Base-by-base conservation (phyloP, 92 coral and sea anemone genomes). In the Micromussa lordhowensis region DNA sequence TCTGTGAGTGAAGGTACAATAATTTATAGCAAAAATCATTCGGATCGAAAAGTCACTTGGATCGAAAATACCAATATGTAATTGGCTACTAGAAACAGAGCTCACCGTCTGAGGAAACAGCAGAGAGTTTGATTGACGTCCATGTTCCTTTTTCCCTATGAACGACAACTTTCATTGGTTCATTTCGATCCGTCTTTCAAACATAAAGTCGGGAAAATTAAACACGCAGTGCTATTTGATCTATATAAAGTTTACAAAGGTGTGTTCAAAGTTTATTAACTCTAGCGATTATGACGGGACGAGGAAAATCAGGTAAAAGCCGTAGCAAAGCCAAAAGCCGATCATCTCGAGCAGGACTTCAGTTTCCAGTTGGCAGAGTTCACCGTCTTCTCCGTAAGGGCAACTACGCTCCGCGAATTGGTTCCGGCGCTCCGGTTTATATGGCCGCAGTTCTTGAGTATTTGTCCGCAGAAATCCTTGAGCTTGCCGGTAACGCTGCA, bases 401-500 rank as follows among this genome's bases (percentile, higher is more conserved):
- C 17, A 87, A 87, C 79, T 87, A 87, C 75, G 85, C 85, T 24
- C 79, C 68, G 59, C 90, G 90, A 10, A 78, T 87, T 38, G 86
- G 90, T 54, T 64, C 90, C 15, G 90, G 90, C 30, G 90, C 90
- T 17, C 90, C 90, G 7, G 90, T 87, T 36, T 87, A 87, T 69
- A 38, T 87, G 85, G 90, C 90, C 10, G 90, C 90, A 8, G 86
- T 87, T 68, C 90, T 87, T 5, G 86, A 87, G 73, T 87, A 87
- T 53, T 35, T 87, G 90, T 79, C 85, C 58, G 90, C 90, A 48
- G 90, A 87, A 69, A 87, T 87, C 61, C 90, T 87, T 38, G 90
- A 87, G 80, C 85, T 87, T 48, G 90, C 90, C 28, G 90, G 90
- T 21, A 87, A 87, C 78, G 90, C 90, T 28, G 90, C 90, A 30